Evolutionary conservation across 2,797 vertebrate species (phyloP).

Genomic region (Megaceryle alcyon): DNA sequence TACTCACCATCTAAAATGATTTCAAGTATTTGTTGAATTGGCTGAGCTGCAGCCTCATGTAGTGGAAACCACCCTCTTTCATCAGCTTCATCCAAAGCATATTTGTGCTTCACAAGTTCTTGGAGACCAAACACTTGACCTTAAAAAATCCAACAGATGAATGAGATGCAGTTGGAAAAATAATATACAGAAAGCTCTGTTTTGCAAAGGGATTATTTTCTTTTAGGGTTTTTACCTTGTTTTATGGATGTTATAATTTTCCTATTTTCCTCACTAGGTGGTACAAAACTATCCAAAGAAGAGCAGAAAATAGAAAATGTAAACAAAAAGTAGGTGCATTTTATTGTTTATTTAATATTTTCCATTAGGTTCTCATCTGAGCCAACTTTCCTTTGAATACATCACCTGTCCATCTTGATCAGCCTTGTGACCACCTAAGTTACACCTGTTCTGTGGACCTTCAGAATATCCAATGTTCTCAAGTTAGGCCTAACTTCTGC

Average conservation of each 20-base stretch:
- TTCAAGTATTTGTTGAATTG: conserved; percentile 84
- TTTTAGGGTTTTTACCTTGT: conserved; percentile 75
- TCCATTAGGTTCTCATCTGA: background rate
- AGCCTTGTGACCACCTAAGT: background rate
- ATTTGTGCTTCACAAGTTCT: conserved; percentile 78
- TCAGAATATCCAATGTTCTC: background rate
- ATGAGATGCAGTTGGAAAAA: background rate
- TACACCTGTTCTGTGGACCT: background rate
- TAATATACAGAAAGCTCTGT: background rate
- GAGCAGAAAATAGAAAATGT: background rate
- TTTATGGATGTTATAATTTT: conserved; percentile 84
- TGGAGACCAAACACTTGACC: conserved; percentile 84
- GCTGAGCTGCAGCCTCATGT: conserved; percentile 82
- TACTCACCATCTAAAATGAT: conserved; percentile 82
- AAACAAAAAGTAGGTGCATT: background rate
- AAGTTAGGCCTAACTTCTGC: background rate
- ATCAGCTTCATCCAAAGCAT: conserved; percentile 85
- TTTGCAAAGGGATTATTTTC: background rate
- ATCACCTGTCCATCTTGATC: background rate
- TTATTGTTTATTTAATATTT: background rate
- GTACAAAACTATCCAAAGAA: conserved; percentile 75
- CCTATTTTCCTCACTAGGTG: conserved; percentile 79
- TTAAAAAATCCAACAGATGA: conserved; percentile 56
- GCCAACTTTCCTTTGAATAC: background rate
- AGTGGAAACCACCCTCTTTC: conserved; percentile 86